These are phyloP conservation scores for Lacerta bilineata DNA, from an alignment of 2,797 vertebrate genomes.

Conservation along the genomic window DNA sequence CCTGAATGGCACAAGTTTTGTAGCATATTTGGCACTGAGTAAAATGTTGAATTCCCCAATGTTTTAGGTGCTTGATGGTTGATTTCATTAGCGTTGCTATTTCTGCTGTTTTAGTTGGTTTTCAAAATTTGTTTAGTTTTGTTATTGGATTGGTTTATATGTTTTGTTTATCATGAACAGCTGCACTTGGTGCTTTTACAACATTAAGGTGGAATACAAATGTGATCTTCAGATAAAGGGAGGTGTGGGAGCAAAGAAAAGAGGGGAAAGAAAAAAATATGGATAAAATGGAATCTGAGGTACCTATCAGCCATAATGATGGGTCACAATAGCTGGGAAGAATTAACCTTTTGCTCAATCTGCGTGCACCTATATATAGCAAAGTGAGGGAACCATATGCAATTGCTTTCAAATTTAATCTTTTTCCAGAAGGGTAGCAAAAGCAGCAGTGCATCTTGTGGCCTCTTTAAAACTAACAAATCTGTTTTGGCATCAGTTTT, in stretches of 20 bases:
- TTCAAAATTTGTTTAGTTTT: slow-evolving; percentile 5
- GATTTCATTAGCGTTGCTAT: neutral
- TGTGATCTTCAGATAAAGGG: neutral
- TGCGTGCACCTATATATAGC: neutral
- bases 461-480: too few species aligned
- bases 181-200: neutral
- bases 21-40: neutral
- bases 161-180: neutral
- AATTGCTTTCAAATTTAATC: too few species aligned
- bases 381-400: too few species aligned
- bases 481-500: too few species aligned
- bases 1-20: neutral
- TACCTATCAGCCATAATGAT: neutral
- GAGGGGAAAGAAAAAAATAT: neutral
- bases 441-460: too few species aligned
- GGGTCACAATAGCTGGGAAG: neutral
- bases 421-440: too few species aligned
- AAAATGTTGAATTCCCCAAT: neutral
- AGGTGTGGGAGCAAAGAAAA: neutral
- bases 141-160: neutral
- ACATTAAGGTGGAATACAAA: neutral
- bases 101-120: neutral
- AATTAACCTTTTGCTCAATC: neutral
- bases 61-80: neutral
- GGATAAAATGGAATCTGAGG: neutral